Evolutionary conservation across 2,888 invertebrate species (phyloP), one percentile per base, ranked within the genome.

Genomic region (Nymphalis c-album): DNA sequence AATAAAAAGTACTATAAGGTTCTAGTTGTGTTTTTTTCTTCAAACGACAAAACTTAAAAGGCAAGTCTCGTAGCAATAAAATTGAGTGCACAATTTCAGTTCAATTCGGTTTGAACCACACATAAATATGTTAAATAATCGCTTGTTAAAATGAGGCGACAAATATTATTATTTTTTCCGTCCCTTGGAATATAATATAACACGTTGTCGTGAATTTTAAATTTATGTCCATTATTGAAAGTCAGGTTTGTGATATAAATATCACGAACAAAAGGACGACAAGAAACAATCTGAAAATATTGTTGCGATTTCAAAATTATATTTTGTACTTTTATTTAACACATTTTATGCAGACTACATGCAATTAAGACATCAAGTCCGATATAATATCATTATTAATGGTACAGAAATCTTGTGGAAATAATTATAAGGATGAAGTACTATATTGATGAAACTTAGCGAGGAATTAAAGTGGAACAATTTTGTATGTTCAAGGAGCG

Each of bases 401-500:
- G 17, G 20, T 18, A 59, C 60, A 17, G 40, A 17, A n/a, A 26
- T 53, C 48, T 60, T 58, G 60, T 63, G 63, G 60, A 63, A 48
- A 64, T 67, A 69, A 64, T 67, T 66, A 64, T 67, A 67, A 68
- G 60, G 45, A 55, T 66, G 47, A 67, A 63, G 20, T 48, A 65
- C 31, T 57, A 59, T 46, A 63, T 40, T 57, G 57, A 63, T 59
- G 53, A 50, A 70, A 66, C 63, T 68, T 62, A 73, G 61, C 51
- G 64, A 70, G 71, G 72, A 67, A 71, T 62, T 71, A 71, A 75
- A 71, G 71, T 74, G 67, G 72, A 75, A 71, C 74, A 68, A 75
- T 73, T 74, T 71, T 67, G 71, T 68, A 74, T 73, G 77, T 77
- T 79, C 80, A 81, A 81, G 80, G 77, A 81, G 77, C 84, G 84